These are phyloP conservation scores for Aurelia sp. DNA, from an alignment of 30 jellyfish, hydroid and myxozoan genomes.

Conservation along the genomic window DNA sequence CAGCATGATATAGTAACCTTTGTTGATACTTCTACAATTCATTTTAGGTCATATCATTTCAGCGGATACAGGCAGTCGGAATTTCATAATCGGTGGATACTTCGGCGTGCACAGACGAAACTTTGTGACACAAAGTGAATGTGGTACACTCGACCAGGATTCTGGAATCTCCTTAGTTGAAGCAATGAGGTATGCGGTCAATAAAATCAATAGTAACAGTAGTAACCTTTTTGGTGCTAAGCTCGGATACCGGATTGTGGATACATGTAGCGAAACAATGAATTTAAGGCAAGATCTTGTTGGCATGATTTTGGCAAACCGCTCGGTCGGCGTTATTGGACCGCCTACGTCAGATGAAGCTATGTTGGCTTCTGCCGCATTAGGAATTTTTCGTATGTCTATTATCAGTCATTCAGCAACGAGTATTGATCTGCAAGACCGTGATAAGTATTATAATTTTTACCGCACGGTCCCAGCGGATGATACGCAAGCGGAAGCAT, in stretches of 20 bases:
- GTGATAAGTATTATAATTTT: slow-evolving; percentile 53
- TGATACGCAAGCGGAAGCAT: slow-evolving; percentile 34
- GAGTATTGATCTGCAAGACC: slow-evolving; percentile 52
- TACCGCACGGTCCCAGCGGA: slow-evolving; percentile 79
- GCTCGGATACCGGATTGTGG: slow-evolving; percentile 53
- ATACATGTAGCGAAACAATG: slow-evolving; percentile 55
- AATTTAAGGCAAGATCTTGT: slow-evolving; percentile 22
- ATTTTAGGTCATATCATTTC: slow-evolving; percentile 9
- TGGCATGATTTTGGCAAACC: not conserved
- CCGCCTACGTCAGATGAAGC: slow-evolving; percentile 76
- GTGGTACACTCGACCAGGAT: slow-evolving; percentile 41
- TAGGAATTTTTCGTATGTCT: slow-evolving; percentile 40
- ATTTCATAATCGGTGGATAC: slow-evolving; percentile 56
- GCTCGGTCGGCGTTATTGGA: slow-evolving; percentile 32
- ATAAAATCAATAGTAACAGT: slow-evolving; percentile 11
- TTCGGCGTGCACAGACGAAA: slow-evolving; percentile 54
- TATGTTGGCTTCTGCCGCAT: slow-evolving; percentile 43
- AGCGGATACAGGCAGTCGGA: not conserved
- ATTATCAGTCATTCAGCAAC: slow-evolving; percentile 67
- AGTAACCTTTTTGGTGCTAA: slow-evolving; percentile 15
- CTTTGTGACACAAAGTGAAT: not conserved
- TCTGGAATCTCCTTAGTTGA: slow-evolving; percentile 59
- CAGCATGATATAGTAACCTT: too few species aligned
- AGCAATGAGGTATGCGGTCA: slow-evolving; percentile 76
- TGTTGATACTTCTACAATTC: too few species aligned